Percentiles rank a stretch among this genome's conserved stretches.
These are phyloP conservation scores for Parnassius mnemosyne DNA, from an alignment of 2,888 invertebrate genomes.

Conservation along the genomic window DNA sequence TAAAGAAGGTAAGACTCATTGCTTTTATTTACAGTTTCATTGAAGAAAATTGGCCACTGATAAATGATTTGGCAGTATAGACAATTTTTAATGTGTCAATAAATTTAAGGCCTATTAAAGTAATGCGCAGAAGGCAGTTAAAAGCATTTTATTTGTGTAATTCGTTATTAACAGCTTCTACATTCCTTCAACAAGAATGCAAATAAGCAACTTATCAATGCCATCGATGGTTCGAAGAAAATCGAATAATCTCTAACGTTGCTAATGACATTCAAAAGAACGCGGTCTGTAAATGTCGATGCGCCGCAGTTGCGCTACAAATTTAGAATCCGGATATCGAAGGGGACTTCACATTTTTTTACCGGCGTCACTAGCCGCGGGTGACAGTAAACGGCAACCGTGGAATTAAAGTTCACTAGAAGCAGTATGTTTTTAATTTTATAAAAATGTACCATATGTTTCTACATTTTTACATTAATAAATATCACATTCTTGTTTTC, in stretches of 20 bases:
- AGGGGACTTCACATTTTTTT: constrained; percentile 57
- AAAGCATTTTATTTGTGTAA: constrained; percentile 6
- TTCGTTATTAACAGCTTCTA: constrained; percentile 2
- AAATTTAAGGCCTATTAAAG: no score
- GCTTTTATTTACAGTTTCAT: no score
- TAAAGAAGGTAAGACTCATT: no score
- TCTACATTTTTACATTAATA: no score
- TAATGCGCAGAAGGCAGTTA: background rate
- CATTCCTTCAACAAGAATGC: background rate
- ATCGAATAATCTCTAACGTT: constrained; percentile 22
- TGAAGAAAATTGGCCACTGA: no score
- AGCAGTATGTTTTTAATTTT: background rate
- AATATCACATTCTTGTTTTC: no score
- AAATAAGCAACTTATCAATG: constrained; percentile 1
- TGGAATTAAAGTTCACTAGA: constrained; percentile 31
- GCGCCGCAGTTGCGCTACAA: constrained; percentile 46
- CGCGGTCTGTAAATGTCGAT: constrained; percentile 54
- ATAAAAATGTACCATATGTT: no score
- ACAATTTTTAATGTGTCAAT: no score
- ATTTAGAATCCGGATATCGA: constrained; percentile 72
- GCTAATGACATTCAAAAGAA: constrained; percentile 31
- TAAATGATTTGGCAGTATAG: no score
- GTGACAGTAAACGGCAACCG: constrained; percentile 43
- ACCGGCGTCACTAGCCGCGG: constrained; percentile 42
- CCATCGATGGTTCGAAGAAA: background rate